Evolutionary conservation across 2,797 vertebrate genomes (phyloP).

Genomic region (Sorex maritimensis): DNA sequence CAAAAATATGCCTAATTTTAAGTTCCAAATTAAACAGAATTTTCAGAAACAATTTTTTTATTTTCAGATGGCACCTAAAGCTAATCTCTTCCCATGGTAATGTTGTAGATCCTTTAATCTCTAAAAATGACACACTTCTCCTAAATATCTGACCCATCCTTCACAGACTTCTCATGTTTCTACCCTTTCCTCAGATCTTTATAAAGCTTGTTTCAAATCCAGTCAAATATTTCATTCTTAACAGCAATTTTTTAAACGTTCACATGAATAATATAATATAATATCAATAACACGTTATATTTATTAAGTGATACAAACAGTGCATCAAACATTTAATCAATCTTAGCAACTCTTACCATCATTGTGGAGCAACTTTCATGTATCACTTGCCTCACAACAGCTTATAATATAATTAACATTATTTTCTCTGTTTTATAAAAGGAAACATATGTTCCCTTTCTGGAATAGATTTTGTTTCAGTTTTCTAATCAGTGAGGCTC

Average conservation of each 20-base stretch:
- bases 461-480: conserved; percentile 20
- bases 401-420: background rate
- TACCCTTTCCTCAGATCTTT: background rate
- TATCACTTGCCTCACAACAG: background rate
- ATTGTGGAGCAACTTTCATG: background rate
- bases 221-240: background rate
- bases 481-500: conserved; percentile 7
- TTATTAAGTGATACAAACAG: background rate
- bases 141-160: conserved; percentile 11
- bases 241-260: background rate
- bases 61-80: conserved; percentile 45
- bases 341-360: background rate
- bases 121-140: background rate
- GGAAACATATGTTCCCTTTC: background rate
- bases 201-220: conserved; percentile 1
- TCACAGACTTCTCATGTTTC: background rate
- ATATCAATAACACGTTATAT: background rate
- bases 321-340: background rate
- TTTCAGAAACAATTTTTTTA: background rate
- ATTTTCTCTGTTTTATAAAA: background rate
- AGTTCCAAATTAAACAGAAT: background rate
- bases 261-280: conserved; percentile 29
- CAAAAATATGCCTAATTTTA: background rate
- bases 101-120: background rate
- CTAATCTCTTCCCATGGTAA: background rate